Evolutionary conservation across 2,888 invertebrate genomes (phyloP), one percentile per base, ranked within the genome.

Genomic region (Drosophila ezoana): DNA sequence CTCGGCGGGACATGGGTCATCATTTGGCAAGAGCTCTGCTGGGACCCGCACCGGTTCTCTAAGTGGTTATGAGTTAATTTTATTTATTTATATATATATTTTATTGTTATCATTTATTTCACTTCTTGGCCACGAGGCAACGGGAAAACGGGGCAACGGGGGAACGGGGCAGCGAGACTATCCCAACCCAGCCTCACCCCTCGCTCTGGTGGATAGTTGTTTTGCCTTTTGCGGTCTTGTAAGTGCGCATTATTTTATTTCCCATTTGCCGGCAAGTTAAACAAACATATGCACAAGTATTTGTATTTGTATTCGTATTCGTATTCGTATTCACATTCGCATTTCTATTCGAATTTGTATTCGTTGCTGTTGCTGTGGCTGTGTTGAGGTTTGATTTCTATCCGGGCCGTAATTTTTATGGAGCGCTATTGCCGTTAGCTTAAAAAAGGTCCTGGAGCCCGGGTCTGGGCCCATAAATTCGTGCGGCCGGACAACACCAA

Each of bases 51-150:
- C 69, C 72, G 83, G 76, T 72, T 66, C 57, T 63, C 83, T 80
- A 89, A 89, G 86, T 89, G 86, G 89, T 86, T 86, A 88, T 89
- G 87, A 86, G 88, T 88, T 86, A 86, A 89, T 89, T 89, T 85
- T 86, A 86, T 89, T 89, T 89, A 85, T 89, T 89, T 85, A 85
- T 89, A 89, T 89, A 89, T 89, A 85, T 87, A 87, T 89, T 85
- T 89, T 89, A 85, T 89, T 87, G 84, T 85, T 72, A 66, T 85
- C 88, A 85, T 85, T 89, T 85, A 82, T 89, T 76, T 87, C 72
- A 81, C 72, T 81, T 76, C 66, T 54, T 71, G 53, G 35, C 44
- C 28, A 28, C 8, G 28, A 28, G 8, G 2, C 28, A n/a, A 23
- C 23, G 20, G 20, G 20, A 20, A 20, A 20, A 32, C 16, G 35